phyloP scores from a whole-genome alignment of 1,140 invertebrate genomes.

The Brachionus koreanus region DNA sequence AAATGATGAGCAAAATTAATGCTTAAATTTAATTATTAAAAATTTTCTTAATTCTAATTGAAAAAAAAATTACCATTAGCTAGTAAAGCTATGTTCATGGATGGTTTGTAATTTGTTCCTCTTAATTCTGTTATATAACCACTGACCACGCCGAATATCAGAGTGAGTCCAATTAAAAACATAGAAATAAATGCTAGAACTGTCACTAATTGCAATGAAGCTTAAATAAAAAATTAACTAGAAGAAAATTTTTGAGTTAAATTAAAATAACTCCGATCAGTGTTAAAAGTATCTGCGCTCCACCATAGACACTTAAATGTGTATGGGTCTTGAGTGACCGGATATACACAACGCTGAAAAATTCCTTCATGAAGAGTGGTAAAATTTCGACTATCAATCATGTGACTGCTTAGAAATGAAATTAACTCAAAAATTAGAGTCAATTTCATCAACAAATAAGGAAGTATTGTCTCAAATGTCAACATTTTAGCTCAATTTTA shows the following conservation, averaged over 20 bases:
- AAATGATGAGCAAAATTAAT: conserved; percentile 16
- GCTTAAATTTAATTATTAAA: neutral
- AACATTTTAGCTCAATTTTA: neutral
- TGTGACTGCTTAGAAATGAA: conserved; percentile 41
- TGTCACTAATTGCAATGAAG: conserved; percentile 17
- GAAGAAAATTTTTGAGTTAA: neutral
- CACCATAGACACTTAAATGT: conserved; percentile 38
- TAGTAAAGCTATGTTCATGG: neutral
- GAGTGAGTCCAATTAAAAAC: neutral
- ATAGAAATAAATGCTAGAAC: conserved; percentile 35
- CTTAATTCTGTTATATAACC: conserved; percentile 9
- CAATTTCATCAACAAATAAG: conserved; percentile 16
- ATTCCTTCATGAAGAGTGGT: conserved; percentile 28
- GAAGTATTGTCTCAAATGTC: neutral
- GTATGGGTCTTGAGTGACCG: neutral
- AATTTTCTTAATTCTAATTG: neutral
- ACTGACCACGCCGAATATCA: conserved; percentile 16
- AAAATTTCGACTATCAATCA: conserved; percentile 34
- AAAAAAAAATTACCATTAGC: conserved; percentile 3
- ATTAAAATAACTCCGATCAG: conserved; percentile 26
- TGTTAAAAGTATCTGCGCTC: conserved; percentile 17
- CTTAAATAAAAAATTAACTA: neutral
- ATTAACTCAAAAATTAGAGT: conserved; percentile 35
- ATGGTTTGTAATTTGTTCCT: neutral
- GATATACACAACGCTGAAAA: conserved; percentile 34